Conservation (phyloP, 2,888 invertebrate genomes). For the Cerastoderma edule region DNA sequence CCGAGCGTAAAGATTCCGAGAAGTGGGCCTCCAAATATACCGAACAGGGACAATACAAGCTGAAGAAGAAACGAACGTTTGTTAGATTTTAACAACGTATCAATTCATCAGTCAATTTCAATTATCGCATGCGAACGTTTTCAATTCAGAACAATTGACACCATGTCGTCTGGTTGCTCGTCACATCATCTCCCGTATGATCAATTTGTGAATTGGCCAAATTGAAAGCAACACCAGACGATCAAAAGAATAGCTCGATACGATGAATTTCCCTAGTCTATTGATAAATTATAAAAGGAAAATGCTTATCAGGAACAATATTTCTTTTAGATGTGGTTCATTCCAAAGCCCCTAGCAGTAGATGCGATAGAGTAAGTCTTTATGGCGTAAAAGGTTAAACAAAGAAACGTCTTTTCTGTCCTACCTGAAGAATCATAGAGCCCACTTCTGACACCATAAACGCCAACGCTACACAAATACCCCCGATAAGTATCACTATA, state of each 20-base stretch:
- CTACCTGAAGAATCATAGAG: slow-evolving; percentile 53
- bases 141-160: too few relatives aligned
- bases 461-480: slow-evolving; percentile 91
- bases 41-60: slow-evolving; percentile 80
- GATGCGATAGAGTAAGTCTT: background rate
- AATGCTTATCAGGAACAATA: background rate
- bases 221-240: background rate
- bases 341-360: background rate
- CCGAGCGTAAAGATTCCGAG: slow-evolving; percentile 81
- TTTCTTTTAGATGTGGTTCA: background rate
- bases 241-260: background rate
- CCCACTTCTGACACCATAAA: slow-evolving; percentile 94
- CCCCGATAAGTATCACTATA: slow-evolving; percentile 89
- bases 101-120: too few relatives aligned
- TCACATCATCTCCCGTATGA: too few relatives aligned
- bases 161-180: too few relatives aligned
- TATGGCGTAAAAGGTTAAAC: background rate
- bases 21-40: slow-evolving; percentile 80
- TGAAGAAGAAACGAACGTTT: slow-evolving; percentile 88
- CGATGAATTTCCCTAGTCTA: background rate
- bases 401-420: background rate
- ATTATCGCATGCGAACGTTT: too few relatives aligned
- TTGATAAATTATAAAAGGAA: background rate
- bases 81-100: too few relatives aligned
- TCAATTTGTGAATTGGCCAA: background rate